Conservation (phyloP, 64 coral and sea anemone species). For the Dendrophyllia cribrosa region DNA sequence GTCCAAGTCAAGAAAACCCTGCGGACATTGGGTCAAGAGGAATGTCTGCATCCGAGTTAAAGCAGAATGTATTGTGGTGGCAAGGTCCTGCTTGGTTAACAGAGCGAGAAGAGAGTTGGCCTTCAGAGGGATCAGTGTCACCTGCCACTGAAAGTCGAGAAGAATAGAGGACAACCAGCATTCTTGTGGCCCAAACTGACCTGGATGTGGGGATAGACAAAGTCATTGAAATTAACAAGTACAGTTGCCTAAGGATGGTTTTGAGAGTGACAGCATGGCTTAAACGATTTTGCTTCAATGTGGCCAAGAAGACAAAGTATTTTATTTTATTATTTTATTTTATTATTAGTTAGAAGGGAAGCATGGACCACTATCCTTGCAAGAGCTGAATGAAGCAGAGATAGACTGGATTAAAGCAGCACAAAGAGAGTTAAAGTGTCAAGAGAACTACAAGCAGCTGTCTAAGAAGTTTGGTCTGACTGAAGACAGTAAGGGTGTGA, state of each 20-base stretch:
- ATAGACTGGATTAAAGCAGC: slow-evolving; percentile 13
- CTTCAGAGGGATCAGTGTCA: no score
- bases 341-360: neutral
- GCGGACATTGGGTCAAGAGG: no score
- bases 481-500: slow-evolving; percentile 28
- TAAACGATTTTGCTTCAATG: slow-evolving; percentile 4
- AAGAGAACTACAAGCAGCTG: slow-evolving; percentile 30
- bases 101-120: no score
- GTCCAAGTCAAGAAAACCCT: no score
- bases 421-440: neutral
- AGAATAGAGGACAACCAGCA: neutral
- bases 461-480: slow-evolving; percentile 45
- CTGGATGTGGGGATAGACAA: neutral
- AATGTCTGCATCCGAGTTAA: no score
- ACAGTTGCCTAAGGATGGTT: neutral
- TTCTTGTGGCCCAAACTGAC: neutral
- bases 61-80: no score
- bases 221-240: neutral
- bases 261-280: slow-evolving; percentile 13
- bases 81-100: no score
- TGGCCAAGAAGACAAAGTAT: neutral
- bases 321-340: no score
- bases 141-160: neutral
- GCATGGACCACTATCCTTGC: neutral
- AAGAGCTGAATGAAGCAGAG: slow-evolving; percentile 2